A percentile compares a stretch with the other conserved stretches of the same genome.
Conservation (phyloP, 2,888 invertebrate genomes). For the Gari tellinella region DNA sequence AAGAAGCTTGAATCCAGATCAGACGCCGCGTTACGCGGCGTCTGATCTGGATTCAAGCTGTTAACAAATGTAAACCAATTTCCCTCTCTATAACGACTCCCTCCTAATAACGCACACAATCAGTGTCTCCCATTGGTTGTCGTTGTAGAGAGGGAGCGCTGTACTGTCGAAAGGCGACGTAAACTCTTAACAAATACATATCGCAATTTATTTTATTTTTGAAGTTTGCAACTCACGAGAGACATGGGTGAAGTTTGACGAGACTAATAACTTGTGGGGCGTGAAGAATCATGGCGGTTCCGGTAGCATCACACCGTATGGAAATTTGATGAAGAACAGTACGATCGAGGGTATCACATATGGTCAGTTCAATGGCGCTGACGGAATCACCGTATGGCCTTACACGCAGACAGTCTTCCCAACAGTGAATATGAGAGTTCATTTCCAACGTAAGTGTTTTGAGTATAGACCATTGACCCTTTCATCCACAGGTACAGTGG, state of each 20-base stretch:
- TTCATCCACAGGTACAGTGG: no score
- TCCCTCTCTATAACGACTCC: no score
- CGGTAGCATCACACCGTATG: slow-evolving; percentile 37
- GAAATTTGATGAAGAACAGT: slow-evolving; percentile 33
- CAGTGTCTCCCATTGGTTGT: no score
- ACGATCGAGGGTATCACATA: slow-evolving; percentile 21
- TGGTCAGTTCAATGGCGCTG: slow-evolving; percentile 38
- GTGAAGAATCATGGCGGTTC: slow-evolving; percentile 56
- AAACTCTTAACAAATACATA: neutral
- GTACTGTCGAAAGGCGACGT: no score
- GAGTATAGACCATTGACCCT: no score
- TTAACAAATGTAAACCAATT: no score
- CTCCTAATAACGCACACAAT: no score
- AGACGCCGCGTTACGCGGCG: no score
- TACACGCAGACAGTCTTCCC: slow-evolving; percentile 44
- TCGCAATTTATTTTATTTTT: neutral
- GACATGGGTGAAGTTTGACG: slow-evolving; percentile 26
- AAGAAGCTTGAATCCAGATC: no score
- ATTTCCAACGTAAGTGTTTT: slow-evolving; percentile 59
- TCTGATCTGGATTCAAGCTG: no score
- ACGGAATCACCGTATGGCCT: slow-evolving; percentile 49
- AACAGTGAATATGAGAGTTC: slow-evolving; percentile 30
- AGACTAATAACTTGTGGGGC: slow-evolving; percentile 13
- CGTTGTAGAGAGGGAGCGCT: no score
- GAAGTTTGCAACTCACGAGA: slow-evolving; percentile 48